Evolutionary conservation across 2,113 vertebrate genomes (phyloP), one percentile per base, ranked within the genome.

Genomic region (Salvelinus fontinalis): DNA sequence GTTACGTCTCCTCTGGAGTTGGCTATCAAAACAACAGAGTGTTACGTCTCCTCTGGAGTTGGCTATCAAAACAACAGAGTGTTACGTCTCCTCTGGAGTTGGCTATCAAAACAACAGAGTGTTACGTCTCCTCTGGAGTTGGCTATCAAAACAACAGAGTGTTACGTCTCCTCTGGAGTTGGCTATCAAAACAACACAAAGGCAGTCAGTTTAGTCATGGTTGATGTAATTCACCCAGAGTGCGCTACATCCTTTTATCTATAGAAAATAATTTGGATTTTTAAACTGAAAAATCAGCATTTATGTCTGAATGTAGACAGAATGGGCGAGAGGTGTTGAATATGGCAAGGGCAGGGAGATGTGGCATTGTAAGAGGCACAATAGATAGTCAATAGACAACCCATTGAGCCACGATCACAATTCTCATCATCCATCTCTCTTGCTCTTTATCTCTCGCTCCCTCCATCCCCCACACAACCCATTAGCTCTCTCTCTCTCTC

Each of bases 361-460:
- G 65, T 34, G 9, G 26, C 68, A 31, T 71, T 22, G 70, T 75
- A 49, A 67, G 0, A 75, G 73, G 54, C 79, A 71, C 71, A 67
- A 27, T 18, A 57, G 51, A 62, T 14, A 54, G 54, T 34, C 62
- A 60, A 12, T 64, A 1, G 29, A 71, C 39, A 79, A 22, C 48
- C 51, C 60, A 29, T 34, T 75, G 60, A 69, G 65, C 18, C 70
- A 67, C 29, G 16, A 18, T 67, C 24, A 26, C 20, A 48, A 27
- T 29, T 57, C 51, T 62, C 80, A 78, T 80, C 60, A 74, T 62
- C 81, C 74, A 78, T 76, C 77, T 79, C 71, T 16, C 4, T 16
- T 24, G 76, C 27, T 51, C 34, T 67, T 73, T 48, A 20, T 31
- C 54, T 9, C 7, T 31, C 5, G 51, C 4, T 34, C 65, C 18